These are phyloP conservation scores for Diorhabda elongata DNA, from an alignment of 1,140 invertebrate species.

Conservation along the genomic window DNA sequence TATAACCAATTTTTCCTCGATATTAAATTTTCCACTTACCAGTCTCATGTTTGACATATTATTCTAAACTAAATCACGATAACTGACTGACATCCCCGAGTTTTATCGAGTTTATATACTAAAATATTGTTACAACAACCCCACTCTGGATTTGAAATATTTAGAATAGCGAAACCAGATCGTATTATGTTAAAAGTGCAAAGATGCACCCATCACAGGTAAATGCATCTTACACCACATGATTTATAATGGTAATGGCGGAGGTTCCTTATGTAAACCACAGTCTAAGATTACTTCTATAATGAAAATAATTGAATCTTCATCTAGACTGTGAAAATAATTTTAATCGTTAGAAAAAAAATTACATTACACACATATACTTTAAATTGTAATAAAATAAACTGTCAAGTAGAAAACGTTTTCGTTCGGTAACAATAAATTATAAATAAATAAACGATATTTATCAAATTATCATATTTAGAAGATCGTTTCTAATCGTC, in stretches of 20 bases:
- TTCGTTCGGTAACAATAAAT: no score
- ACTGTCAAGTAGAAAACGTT: no score
- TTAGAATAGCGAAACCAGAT: conserved; percentile 34
- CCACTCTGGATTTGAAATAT: conserved; percentile 31
- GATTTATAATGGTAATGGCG: neutral
- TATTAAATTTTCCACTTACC: conserved; percentile 19
- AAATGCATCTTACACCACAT: conserved; percentile 2
- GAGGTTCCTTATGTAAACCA: neutral
- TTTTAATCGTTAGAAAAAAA: no score
- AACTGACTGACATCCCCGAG: conserved; percentile 22
- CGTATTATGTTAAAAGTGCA: conserved; percentile 32
- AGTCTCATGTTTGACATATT: conserved; percentile 24
- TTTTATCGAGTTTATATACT: conserved; percentile 32
- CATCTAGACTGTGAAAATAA: neutral
- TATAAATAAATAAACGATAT: no score
- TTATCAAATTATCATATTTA: no score
- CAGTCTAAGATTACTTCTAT: neutral
- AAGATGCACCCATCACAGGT: conserved; percentile 19
- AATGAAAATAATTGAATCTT: neutral
- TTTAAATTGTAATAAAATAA: no score
- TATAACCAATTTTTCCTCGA: neutral
- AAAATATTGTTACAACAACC: conserved; percentile 24
- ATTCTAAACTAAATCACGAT: conserved; percentile 16
- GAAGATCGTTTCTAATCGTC: no score
- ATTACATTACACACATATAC: no score